Percentiles rank a stretch among this genome's conserved stretches.
These are phyloP conservation scores for Merluccius polli DNA, from an alignment of 2,797 vertebrate genomes.

Conservation along the genomic window DNA sequence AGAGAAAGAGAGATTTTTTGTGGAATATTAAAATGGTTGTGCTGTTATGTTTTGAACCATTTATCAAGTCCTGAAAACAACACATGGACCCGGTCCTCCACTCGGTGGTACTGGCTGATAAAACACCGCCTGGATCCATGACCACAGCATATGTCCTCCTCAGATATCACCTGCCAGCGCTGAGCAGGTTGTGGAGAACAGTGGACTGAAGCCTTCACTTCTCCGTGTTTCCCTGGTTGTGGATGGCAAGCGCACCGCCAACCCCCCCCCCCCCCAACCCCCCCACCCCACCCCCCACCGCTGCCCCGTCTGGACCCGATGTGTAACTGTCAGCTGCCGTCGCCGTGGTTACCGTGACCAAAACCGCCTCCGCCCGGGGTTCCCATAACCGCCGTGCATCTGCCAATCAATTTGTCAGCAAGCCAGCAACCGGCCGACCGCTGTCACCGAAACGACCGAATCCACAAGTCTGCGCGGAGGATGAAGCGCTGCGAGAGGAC, in stretches of 20 bases:
- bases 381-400: constrained; percentile 48
- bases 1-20: not conserved
- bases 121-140: not conserved
- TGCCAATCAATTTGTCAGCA: constrained; percentile 54
- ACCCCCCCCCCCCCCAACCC: constrained; percentile 30
- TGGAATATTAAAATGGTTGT: not conserved
- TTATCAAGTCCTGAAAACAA: not conserved
- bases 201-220: constrained; percentile 4
- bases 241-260: not conserved
- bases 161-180: not conserved
- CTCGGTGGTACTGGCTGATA: not conserved
- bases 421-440: constrained; percentile 40
- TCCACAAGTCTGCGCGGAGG: not conserved
- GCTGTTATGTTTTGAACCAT: not conserved
- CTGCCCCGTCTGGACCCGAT: constrained; percentile 58
- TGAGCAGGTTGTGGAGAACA: not conserved
- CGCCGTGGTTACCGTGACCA: constrained; percentile 44
- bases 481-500: not conserved
- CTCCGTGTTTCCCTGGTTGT: constrained; percentile 19
- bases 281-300: constrained; percentile 39
- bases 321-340: constrained; percentile 48
- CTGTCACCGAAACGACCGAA: not conserved
- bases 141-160: not conserved
- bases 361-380: constrained; percentile 54
- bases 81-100: not conserved